Evolutionary conservation across 1,140 invertebrate genomes (phyloP), one percentile per base, ranked within the genome.

Genomic region (Trichonephila inaurata): DNA sequence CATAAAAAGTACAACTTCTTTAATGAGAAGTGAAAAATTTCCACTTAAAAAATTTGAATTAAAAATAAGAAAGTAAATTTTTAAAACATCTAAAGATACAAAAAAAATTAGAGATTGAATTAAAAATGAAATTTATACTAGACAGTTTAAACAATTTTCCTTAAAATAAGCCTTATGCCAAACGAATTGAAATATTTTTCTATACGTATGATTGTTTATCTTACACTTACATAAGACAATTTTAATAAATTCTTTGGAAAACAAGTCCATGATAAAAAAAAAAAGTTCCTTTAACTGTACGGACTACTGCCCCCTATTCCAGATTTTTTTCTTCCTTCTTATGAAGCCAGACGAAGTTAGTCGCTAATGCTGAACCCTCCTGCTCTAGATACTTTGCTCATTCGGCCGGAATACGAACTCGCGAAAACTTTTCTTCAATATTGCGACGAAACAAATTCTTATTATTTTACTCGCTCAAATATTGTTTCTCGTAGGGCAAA

Each of bases 391-490:
- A 60, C 83, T 85, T 85, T 85, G 83, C 58, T 61, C 40, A 61
- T 85, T 85, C 83, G 21, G 14, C 44, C 58, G 83, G 83, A 85
- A 85, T 58, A 12, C 14, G 40, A 72, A 72, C 21, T 72, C 61
- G 24, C 64, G 14, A 66, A 89, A 89, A 89, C 64, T 89, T 89
- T 89, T 89, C 64, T 58, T 72, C 62, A 89, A 89, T 89, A 89
- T 89, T 77, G 64, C 88, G 62, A 89, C 40, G 88, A 89, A 89
- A 66, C 88, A 77, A 72, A 88, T 88, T 88, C 86, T 72, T 58
- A 92, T 92, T 92, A 92, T 92, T 92, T 92, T 61, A 18, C 91
- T n/a, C 60, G 86, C 81, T 19, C 82, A 92, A 92, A 92, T 92
- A 92, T 92, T 87, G 91, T 92, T 69, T 87, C 60, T 19, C 72